These are phyloP conservation scores for Acrocephalus scirpaceus DNA, from an alignment of 2,797 vertebrate species.

Conservation along the genomic window DNA sequence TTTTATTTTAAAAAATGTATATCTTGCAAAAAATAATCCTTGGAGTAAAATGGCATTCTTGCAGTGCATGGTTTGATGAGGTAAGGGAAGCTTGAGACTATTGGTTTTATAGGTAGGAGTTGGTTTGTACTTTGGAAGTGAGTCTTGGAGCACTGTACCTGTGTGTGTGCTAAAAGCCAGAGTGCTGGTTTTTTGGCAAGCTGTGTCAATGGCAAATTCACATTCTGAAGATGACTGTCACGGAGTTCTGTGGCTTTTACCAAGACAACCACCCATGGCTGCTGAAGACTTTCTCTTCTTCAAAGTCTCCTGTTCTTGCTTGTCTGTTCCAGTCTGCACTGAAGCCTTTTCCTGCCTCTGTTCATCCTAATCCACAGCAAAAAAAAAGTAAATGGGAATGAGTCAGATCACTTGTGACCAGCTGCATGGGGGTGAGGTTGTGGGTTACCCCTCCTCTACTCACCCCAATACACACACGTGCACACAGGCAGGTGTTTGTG, in stretches of 20 bases:
- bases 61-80: background rate
- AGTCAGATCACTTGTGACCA: background rate
- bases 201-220: background rate
- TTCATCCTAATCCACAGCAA: background rate
- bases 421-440: background rate
- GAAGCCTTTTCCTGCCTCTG: background rate
- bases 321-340: fast-evolving
- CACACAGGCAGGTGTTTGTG: fast-evolving
- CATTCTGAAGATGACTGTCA: background rate
- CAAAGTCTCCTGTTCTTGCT: background rate
- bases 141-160: background rate
- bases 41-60: background rate
- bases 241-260: background rate
- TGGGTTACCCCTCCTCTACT: background rate
- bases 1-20: background rate
- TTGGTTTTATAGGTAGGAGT: background rate
- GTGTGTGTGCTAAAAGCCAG: background rate
- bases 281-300: background rate
- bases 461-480: too few relatives aligned
- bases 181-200: background rate
- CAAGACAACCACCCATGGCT: background rate
- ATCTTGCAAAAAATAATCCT: background rate
- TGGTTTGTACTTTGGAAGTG: background rate
- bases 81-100: background rate
- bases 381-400: background rate